Base-by-base conservation (phyloP, 2,113 vertebrate genomes). In the Hydropotes inermis region DNA sequence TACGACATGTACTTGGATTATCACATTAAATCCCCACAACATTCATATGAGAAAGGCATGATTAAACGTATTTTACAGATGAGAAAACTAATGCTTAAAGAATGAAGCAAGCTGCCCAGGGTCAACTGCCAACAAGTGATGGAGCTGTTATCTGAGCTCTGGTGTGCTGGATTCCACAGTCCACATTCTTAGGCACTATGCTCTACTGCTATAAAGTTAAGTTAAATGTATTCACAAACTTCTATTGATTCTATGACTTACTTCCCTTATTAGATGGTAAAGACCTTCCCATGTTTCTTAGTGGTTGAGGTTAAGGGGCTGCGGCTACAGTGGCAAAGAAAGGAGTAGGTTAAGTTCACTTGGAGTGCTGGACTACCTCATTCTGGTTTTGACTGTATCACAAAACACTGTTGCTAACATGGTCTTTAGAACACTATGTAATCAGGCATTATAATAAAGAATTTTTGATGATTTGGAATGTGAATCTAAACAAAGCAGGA, bases 251-350 rank as follows among this genome's bases (percentile, higher is more conserved):
- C 94, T 86, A 83, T 82, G 30, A 96, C 87, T 98, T 96, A 95
- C 74, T 96, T 98, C 82, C 95, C 95, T 97, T 94, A 94, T 88
- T 95, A 98, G 95, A 90, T 96, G 92, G 58, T 86, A 97, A 97
- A 97, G 94, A 97, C 94, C 74, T 97, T 95, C 84, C 67, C 95
- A 91, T 89, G 96, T 94, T 60, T 98, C 97, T 98, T 95, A 97
- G 60, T 97, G 70, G 85, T 61, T 97, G 90, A 96, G 85, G 60
- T 88, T 97, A 98, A 94, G 97, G 96, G 92, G 47, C 78, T 97
- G 55, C 45, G 2, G 94, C 95, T 97, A 98, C 50, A 96, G 57
- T 96, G 91, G 93, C 96, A 95, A 98, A 95, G 67, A 97, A 96
- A 97, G 94, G 95, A 97, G 85, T 78, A 89, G 19, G 47, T 96